Conservation (phyloP, 2,888 invertebrate genomes). For the Athalia rosae region DNA sequence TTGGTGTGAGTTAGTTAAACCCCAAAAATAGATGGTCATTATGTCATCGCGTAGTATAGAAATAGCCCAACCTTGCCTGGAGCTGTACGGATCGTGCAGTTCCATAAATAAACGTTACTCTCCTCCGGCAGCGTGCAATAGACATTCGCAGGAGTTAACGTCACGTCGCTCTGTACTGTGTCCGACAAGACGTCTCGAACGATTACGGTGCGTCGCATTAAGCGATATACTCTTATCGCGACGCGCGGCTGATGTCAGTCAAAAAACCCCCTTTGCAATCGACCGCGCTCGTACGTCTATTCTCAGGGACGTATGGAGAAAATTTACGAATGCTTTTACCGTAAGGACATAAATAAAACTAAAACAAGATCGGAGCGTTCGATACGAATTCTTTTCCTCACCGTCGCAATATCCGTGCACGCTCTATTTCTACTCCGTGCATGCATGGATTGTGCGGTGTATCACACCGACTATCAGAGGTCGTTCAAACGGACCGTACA, state of each 20-base stretch:
- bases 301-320: background rate
- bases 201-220: slow-evolving; percentile 36
- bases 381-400: no score
- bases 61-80: slow-evolving; percentile 45
- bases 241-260: slow-evolving; percentile 10
- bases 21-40: slow-evolving; percentile 35
- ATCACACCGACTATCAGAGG: no score
- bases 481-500: background rate
- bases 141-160: slow-evolving; percentile 41
- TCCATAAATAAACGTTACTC: slow-evolving; percentile 44
- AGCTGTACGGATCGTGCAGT: slow-evolving; percentile 39
- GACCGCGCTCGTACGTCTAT: background rate
- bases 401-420: no score
- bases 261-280: background rate
- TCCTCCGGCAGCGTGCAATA: slow-evolving; percentile 18
- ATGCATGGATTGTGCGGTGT: no score
- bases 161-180: slow-evolving; percentile 36
- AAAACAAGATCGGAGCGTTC: no score
- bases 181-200: slow-evolving; percentile 37
- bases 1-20: background rate
- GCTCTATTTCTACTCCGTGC: no score
- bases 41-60: slow-evolving; percentile 43
- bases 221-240: slow-evolving; percentile 26
- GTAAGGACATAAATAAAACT: no score
- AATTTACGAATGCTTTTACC: no score